These are phyloP conservation scores for Cantharis nigra DNA, from an alignment of 2,888 invertebrate genomes.

Conservation along the genomic window DNA sequence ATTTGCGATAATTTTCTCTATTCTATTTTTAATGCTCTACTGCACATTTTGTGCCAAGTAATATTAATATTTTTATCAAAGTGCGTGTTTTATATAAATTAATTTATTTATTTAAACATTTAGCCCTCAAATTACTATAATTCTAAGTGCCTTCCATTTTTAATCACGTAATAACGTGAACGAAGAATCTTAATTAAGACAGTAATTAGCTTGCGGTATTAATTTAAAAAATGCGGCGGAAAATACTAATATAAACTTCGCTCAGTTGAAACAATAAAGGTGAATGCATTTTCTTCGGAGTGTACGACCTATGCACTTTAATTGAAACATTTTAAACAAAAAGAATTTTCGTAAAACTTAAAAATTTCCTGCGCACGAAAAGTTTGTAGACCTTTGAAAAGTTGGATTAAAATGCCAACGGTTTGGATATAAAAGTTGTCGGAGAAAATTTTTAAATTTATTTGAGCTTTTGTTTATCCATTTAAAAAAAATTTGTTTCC, in stretches of 20 bases:
- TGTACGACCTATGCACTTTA: background rate
- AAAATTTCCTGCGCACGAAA: background rate
- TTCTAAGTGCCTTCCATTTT: background rate
- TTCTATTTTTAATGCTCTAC: background rate
- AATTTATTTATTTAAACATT: background rate
- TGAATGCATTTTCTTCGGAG: background rate
- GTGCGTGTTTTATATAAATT: background rate
- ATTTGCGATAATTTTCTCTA: background rate
- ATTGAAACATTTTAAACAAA: background rate
- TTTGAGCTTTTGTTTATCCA: background rate
- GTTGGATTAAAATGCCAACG: background rate
- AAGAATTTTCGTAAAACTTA: background rate
- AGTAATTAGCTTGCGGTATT: background rate
- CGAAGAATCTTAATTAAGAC: background rate
- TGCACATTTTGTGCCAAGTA: conserved; percentile 5
- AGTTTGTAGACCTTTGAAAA: background rate
- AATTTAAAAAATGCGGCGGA: background rate
- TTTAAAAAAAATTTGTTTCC: background rate
- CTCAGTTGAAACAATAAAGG: background rate
- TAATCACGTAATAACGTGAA: background rate
- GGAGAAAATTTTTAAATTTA: background rate
- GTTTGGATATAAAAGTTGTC: background rate
- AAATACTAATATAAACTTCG: background rate
- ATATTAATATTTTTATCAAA: background rate
- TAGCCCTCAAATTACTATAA: background rate